phyloP scores from a whole-genome alignment of 2,113 vertebrate genomes.

The Candoia aspera region DNA sequence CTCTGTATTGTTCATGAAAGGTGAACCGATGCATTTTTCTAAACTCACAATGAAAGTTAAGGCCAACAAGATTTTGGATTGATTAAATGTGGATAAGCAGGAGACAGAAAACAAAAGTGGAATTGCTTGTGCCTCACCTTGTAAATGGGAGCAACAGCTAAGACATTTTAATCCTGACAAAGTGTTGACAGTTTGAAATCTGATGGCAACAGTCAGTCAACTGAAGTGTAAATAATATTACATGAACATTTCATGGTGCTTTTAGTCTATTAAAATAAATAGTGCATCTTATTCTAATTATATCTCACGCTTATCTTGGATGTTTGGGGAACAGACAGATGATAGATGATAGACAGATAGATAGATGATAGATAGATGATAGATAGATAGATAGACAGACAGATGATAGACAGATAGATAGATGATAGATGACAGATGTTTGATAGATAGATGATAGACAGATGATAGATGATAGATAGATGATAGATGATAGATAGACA shows the following conservation, averaged over 20 bases:
- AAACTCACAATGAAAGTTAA: neutral
- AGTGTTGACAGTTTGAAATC: neutral
- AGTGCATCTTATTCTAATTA: neutral
- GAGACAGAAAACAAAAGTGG: neutral
- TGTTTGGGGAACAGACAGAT: neutral
- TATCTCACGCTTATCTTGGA: neutral
- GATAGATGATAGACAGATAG: too few species aligned
- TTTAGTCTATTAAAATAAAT: neutral
- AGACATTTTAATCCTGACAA: neutral
- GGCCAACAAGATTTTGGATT: neutral
- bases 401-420: too few species aligned
- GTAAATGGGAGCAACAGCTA: neutral
- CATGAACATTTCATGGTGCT: neutral
- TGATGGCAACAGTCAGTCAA: neutral
- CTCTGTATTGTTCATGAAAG: neutral
- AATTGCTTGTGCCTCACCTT: conserved; percentile 12
- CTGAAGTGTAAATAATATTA: neutral
- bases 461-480: too few species aligned
- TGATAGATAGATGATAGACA: too few species aligned
- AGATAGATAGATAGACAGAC: too few species aligned
- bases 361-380: too few species aligned
- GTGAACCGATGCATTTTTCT: neutral
- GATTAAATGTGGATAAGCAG: neutral
- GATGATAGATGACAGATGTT: too few species aligned
- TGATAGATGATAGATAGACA: too few species aligned